Evolutionary conservation across 2,797 vertebrate species (phyloP).

Genomic region (Cetoscarus ocellatus): DNA sequence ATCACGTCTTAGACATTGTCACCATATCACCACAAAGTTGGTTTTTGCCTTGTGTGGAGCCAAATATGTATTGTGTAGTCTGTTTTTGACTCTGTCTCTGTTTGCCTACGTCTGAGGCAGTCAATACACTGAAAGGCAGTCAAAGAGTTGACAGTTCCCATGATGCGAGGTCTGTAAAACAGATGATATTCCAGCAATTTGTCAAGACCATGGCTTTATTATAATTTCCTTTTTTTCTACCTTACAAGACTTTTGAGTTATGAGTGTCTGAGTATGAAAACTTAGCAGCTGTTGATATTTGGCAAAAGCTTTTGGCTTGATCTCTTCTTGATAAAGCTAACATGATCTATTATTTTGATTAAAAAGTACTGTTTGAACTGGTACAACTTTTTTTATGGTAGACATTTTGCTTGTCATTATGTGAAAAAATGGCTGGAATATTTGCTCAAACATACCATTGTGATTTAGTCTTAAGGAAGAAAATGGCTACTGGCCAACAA

Average conservation of each 20-base stretch:
- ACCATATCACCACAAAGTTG: slow-evolving; percentile 62
- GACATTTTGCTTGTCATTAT: not conserved
- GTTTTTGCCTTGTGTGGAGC: slow-evolving; percentile 52
- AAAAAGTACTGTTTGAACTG: not conserved
- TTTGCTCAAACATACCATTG: not conserved
- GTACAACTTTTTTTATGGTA: not conserved
- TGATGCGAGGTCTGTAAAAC: slow-evolving; percentile 16
- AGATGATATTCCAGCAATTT: slow-evolving; percentile 8
- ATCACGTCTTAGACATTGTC: slow-evolving; percentile 71
- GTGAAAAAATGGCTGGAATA: not conserved
- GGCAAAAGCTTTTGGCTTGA: slow-evolving; percentile 6
- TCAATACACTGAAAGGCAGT: slow-evolving; percentile 18
- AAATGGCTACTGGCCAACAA: not conserved
- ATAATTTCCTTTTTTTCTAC: slow-evolving; percentile 8
- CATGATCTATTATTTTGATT: not conserved
- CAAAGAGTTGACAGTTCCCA: slow-evolving; percentile 16
- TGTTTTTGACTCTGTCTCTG: slow-evolving; percentile 26
- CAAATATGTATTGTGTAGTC: slow-evolving; percentile 50
- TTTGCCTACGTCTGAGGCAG: slow-evolving; percentile 45
- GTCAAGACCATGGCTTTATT: not conserved
- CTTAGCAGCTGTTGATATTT: slow-evolving; percentile 30
- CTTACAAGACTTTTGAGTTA: slow-evolving; percentile 1
- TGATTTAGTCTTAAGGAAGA: not conserved
- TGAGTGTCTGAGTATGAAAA: slow-evolving; percentile 1
- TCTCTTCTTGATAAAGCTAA: slow-evolving; percentile 10